Evolutionary conservation across 2,797 vertebrate genomes (phyloP), one percentile per base, ranked within the genome.

Genomic region (Parambassis ranga): DNA sequence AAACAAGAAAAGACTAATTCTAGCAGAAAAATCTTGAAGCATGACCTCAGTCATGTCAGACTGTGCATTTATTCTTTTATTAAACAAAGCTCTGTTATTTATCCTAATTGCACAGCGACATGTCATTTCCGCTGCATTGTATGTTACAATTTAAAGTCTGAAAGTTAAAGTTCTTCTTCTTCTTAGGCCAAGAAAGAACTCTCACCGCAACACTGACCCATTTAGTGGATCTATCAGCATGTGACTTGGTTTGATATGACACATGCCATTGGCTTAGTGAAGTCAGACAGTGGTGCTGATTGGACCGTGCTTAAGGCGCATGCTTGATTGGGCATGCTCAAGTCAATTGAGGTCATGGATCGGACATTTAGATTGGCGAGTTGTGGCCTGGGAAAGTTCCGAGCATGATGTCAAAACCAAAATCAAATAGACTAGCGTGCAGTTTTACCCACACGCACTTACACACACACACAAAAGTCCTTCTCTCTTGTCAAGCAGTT

Each of bases 211-310:
- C 20, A 55, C 44, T 65, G 61, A 75, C 71, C 62, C 55, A 75
- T 46, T 73, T 74, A 72, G 44, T 41, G 58, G 51, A 73, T 82
- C 75, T 62, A 72, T 86, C 62, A 62, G 42, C 65, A 38, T 77
- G 37, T 78, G 78, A 87, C 85, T 75, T 79, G 61, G 52, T 55
- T 53, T 65, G 67, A 79, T 71, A 58, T 79, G 77, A 83, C 72
- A 50, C 60, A 43, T 71, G 56, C 63, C 69, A 79, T 70, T 84
- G 67, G 81, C 57, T 70, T 51, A 43, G 14, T 37, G 23, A 24
- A 71, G 71, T 51, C 19, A 4, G 32, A 14, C 56, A 72, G 69
- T 14, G 48, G 67, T 70, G 53, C 55, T 75, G 65, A 84, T 79
- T 79, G 75, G 81, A 60, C 58, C 26, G n/a, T n/a, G n/a, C n/a